Evolutionary conservation across 2,888 invertebrate species (phyloP), one percentile per base, ranked within the genome.

Genomic region (Leptopilina drosophilae): DNA sequence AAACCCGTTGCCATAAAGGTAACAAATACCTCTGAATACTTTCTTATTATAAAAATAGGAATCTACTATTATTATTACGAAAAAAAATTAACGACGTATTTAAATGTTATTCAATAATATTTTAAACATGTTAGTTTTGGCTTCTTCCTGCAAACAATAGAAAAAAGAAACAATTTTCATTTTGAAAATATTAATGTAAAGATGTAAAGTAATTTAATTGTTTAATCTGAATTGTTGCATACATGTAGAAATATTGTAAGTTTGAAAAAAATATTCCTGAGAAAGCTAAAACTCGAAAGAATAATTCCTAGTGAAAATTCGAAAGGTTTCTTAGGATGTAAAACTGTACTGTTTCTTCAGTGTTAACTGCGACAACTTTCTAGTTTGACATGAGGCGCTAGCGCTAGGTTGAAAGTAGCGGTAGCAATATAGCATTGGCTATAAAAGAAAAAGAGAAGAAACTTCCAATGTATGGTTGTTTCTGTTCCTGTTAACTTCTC

Each of bases 291-390:
- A 49, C 0, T 64, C 15, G 64, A 15, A 56, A 64, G 42, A 59
- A 79, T 79, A 77, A 73, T 77, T 73, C 26, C 77, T 85, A 87
- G 86, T 89, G 90, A 80, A 90, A 91, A 90, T 91, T 91, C 87
- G 91, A 91, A 91, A 91, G 91, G 90, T 87, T 88, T 89, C 87
- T 89, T 88, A 87, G 26, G 53, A 53, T 33, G 56, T 8, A 62
- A 62, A 20, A 83, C 85, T 82, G 84, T 84, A 87, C 81, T 85
- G 88, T 88, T 89, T 88, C 89, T 89, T 88, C 89, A 84, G 87
- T 85, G 88, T 88, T 86, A 86, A 87, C 86, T 86, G 88, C 87
- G 87, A 89, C 91, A 91, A 91, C 91, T 91, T 91, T 91, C 91
- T 91, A 91, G 91, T 91, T 88, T 89, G 87, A 89, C 89, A 88